A percentile compares a stretch with the other conserved stretches of the same genome.
Evolutionary conservation across 1,140 invertebrate genomes (phyloP).

Genomic region (Sitodiplosis mosellana): DNA sequence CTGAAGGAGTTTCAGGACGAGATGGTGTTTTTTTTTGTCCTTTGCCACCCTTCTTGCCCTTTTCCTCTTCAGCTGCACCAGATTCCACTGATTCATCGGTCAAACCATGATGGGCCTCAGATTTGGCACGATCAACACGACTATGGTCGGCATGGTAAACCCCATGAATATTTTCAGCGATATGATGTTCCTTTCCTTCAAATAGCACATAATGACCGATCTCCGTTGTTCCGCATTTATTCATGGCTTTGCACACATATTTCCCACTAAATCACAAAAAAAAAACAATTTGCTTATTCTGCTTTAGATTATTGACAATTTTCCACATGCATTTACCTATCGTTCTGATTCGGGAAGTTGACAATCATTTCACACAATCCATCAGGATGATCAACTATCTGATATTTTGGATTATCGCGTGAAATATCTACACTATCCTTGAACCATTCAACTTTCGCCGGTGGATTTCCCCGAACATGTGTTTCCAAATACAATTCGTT

Average conservation of each 20-base stretch:
- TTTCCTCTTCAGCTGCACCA: constrained; percentile 6
- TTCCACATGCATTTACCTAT: constrained; percentile 25
- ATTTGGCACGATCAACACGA: background rate
- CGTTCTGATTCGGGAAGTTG: constrained; percentile 34
- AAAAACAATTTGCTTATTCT: constrained; percentile 17
- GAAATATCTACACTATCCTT: constrained; percentile 49
- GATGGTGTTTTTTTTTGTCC: constrained; percentile 4
- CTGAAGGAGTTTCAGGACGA: constrained; percentile 9
- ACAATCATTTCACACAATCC: constrained; percentile 54
- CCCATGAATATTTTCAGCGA: constrained; percentile 23
- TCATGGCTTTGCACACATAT: constrained; percentile 20
- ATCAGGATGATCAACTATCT: constrained; percentile 33
- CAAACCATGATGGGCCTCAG: background rate
- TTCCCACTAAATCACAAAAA: constrained; percentile 17
- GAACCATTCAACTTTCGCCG: constrained; percentile 65
- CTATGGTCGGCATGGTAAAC: constrained; percentile 23
- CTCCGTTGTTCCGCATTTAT: constrained; percentile 20
- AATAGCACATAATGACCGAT: constrained; percentile 19
- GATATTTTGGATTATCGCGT: constrained; percentile 26
- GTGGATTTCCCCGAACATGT: constrained; percentile 52
- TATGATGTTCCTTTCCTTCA: constrained; percentile 17
- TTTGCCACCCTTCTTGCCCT: constrained; percentile 11
- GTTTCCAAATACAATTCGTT: constrained; percentile 24
- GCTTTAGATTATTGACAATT: constrained; percentile 15
- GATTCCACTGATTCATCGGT: constrained; percentile 9